phyloP scores from a whole-genome alignment of 2,113 vertebrate species.

The Pachycephala philippinensis region DNA sequence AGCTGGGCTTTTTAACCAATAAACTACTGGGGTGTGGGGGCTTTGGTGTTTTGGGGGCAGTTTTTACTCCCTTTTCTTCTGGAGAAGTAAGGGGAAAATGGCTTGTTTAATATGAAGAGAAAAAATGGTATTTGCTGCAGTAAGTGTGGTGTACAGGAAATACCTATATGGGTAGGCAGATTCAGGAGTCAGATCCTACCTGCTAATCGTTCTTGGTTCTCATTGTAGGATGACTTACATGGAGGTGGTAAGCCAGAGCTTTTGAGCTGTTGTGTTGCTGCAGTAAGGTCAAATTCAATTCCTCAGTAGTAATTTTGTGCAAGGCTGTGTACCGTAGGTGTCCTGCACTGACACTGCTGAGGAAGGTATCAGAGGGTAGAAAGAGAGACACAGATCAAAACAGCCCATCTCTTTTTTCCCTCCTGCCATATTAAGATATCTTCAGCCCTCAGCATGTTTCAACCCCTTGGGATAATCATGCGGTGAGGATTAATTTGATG shows the following conservation, averaged over 20 bases:
- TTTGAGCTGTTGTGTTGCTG: neutral
- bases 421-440: neutral
- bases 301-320: neutral
- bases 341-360: neutral
- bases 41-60: too few relatives aligned
- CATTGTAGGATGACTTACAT: neutral
- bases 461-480: neutral
- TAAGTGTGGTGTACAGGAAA: neutral
- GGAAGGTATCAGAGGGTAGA: neutral
- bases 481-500: neutral
- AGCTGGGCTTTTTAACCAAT: neutral
- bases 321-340: neutral
- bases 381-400: neutral
- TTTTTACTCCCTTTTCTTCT: neutral
- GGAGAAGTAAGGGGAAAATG: neutral
- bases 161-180: neutral
- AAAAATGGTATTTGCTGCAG: neutral
- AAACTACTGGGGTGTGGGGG: fast-evolving
- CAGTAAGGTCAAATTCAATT: neutral
- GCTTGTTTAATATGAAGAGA: neutral
- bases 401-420: neutral
- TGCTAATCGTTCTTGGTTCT: neutral
- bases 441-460: neutral
- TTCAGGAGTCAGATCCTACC: neutral
- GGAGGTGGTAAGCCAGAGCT: neutral